phyloP scores from a whole-genome alignment of 2,113 vertebrate species.

The Gymnocephalus cernua region DNA sequence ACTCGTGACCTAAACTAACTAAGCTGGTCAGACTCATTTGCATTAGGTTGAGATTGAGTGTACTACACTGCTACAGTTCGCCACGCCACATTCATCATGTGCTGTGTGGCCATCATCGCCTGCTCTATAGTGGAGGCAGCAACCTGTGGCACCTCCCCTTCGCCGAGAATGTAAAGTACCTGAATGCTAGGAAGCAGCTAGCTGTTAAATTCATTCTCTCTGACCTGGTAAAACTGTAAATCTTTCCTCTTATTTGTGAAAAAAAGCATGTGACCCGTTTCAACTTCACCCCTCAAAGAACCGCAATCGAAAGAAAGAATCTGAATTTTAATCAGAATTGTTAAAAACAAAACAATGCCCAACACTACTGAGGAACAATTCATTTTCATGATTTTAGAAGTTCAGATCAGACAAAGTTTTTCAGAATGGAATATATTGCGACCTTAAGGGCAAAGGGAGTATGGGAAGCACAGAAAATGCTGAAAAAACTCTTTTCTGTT shows the following conservation, averaged over 20 bases:
- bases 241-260: too few species aligned
- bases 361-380: background rate
- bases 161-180: background rate
- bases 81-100: conserved; percentile 29
- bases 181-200: background rate
- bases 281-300: too few species aligned
- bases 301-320: too few species aligned
- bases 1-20: background rate
- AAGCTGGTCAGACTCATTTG: conserved; percentile 7
- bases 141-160: background rate
- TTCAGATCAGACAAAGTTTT: background rate
- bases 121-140: background rate
- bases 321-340: too few species aligned
- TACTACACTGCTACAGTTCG: background rate
- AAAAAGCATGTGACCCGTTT: too few species aligned
- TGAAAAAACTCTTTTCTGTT: background rate
- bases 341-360: too few species aligned
- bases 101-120: background rate
- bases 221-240: too few species aligned
- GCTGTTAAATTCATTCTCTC: conserved; percentile 29
- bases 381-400: conserved; percentile 10
- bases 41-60: conserved; percentile 7
- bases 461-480: background rate
- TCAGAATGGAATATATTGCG: background rate
- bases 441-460: background rate